Evolutionary conservation across 2,113 vertebrate species (phyloP).

Genomic region (Motacilla tschutschensis): DNA sequence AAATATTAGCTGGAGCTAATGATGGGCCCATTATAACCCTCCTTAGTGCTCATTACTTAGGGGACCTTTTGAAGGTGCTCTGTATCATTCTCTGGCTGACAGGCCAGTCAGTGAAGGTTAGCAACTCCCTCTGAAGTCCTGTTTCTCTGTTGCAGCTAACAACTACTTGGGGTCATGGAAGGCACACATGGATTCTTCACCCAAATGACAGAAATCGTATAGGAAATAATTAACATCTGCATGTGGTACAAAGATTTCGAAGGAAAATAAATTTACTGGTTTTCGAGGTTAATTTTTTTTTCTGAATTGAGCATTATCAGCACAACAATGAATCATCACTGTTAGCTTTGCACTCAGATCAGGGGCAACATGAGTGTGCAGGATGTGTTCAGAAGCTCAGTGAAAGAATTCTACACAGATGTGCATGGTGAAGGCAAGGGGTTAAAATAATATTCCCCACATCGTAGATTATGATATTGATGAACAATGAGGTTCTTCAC

Average conservation of each 20-base stretch:
- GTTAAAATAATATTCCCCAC: constrained; percentile 45
- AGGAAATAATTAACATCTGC: constrained; percentile 65
- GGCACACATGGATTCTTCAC: constrained; percentile 60
- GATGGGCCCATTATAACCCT: constrained; percentile 47
- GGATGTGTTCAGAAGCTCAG: neutral
- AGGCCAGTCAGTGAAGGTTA: constrained; percentile 48
- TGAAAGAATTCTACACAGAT: constrained; percentile 2
- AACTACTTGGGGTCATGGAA: constrained; percentile 37
- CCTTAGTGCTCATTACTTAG: constrained; percentile 56
- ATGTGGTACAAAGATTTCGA: constrained; percentile 26
- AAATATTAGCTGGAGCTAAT: constrained; percentile 62
- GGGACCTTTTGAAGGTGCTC: constrained; percentile 61
- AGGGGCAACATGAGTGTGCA: neutral
- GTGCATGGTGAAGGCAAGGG: neutral
- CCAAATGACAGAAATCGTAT: constrained; percentile 21
- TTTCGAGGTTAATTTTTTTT: neutral
- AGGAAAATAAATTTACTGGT: constrained; percentile 52
- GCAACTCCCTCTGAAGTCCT: constrained; percentile 56
- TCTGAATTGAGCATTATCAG: constrained; percentile 9
- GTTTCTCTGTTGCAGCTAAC: constrained; percentile 22
- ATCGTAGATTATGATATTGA: neutral
- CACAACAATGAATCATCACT: constrained; percentile 24
- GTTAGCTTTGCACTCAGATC: neutral
- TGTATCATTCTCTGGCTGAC: constrained; percentile 62
- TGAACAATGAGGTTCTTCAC: neutral